These are phyloP conservation scores for Leucozona laternaria DNA, from an alignment of 2,888 invertebrate species.

Conservation along the genomic window DNA sequence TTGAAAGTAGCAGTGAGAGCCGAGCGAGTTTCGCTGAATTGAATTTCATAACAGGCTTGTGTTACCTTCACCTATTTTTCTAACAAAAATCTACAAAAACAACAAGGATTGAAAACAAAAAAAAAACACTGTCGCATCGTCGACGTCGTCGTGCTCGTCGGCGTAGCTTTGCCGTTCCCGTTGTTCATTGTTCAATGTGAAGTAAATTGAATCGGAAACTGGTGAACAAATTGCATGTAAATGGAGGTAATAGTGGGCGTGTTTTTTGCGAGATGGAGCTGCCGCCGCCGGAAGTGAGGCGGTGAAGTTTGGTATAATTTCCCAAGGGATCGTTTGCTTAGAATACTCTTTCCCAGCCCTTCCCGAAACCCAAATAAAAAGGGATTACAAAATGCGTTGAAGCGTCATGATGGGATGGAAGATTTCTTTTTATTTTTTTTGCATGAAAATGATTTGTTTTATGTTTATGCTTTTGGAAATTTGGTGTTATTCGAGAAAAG, in stretches of 20 bases:
- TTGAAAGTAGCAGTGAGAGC: background rate
- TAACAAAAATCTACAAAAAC: constrained; percentile 2
- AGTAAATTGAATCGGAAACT: constrained; percentile 65
- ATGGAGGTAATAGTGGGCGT: constrained; percentile 39
- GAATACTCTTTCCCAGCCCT: constrained; percentile 34
- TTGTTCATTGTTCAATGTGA: constrained; percentile 57
- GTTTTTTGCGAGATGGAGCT: background rate
- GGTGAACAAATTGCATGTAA: constrained; percentile 59
- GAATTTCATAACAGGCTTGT: constrained; percentile 43
- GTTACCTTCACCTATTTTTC: constrained; percentile 41
- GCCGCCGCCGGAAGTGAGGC: constrained; percentile 29
- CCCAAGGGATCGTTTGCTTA: constrained; percentile 70
- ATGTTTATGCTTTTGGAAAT: constrained; percentile 22
- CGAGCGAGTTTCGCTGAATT: constrained; percentile 35
- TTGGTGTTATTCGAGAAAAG: constrained; percentile 26
- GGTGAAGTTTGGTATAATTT: constrained; percentile 67
- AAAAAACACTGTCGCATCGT: constrained; percentile 5
- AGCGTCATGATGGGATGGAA: constrained; percentile 61
- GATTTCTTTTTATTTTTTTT: constrained; percentile 41
- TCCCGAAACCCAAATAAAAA: constrained; percentile 31
- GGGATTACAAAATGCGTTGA: constrained; percentile 69
- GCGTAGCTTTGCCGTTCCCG: background rate
- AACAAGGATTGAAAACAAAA: constrained; percentile 3
- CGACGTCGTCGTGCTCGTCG: background rate
- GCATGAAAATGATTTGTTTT: constrained; percentile 74